These are phyloP conservation scores for Drosophila parvula DNA, from an alignment of 1,140 invertebrate genomes.

Conservation along the genomic window DNA sequence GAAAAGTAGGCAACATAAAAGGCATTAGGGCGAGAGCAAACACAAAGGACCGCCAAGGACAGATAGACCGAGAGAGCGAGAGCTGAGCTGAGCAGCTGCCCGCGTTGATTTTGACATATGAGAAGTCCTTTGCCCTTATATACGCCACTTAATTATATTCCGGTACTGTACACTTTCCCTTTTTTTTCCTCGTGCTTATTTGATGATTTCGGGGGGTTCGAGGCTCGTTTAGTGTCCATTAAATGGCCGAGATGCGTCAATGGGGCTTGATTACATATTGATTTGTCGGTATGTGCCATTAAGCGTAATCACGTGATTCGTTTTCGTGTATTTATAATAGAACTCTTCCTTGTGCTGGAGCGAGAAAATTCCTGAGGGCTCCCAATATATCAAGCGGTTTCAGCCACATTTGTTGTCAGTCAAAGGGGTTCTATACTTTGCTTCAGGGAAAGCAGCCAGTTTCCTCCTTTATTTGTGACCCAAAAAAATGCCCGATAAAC, in stretches of 20 bases:
- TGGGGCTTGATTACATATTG: slow-evolving; percentile 39
- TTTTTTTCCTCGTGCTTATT: slow-evolving; percentile 11
- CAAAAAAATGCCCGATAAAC: no score
- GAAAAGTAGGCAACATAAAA: slow-evolving; percentile 60
- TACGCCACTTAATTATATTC: slow-evolving; percentile 64
- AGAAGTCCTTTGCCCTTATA: slow-evolving; percentile 53
- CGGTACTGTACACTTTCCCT: slow-evolving; percentile 26
- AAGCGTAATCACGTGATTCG: slow-evolving; percentile 25
- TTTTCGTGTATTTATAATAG: slow-evolving; percentile 18
- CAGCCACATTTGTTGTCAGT: background rate
- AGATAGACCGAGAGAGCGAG: slow-evolving; percentile 4
- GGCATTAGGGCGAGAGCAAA: slow-evolving; percentile 41
- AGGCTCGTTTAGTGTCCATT: slow-evolving; percentile 27
- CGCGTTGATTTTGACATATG: slow-evolving; percentile 75
- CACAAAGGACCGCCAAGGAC: slow-evolving; percentile 36
- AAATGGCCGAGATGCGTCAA: slow-evolving; percentile 38
- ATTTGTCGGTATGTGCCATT: slow-evolving; percentile 27
- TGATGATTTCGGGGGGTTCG: slow-evolving; percentile 13
- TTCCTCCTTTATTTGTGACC: background rate
- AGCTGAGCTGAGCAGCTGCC: slow-evolving; percentile 50
- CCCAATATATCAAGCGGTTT: background rate
- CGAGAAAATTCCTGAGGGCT: background rate
- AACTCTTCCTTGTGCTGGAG: background rate
- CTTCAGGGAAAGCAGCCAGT: background rate
- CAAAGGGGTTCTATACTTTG: background rate